Evolutionary conservation across 2,797 vertebrate species (phyloP), one percentile per base, ranked within the genome.

Genomic region (Brachyrhaphis roseni): DNA sequence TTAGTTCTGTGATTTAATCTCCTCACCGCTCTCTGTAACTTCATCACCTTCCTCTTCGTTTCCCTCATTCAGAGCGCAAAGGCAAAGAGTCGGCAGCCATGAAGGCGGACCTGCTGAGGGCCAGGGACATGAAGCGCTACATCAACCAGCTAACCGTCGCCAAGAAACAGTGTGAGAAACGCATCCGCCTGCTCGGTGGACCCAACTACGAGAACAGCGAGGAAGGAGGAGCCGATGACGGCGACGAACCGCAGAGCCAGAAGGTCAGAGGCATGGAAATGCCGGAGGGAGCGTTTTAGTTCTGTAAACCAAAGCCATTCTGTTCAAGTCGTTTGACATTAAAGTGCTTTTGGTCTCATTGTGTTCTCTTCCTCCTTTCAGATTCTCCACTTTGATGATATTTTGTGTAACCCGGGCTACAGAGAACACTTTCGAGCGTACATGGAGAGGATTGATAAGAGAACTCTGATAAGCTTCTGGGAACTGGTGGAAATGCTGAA

Each of bases 141-240:
- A 99, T 99, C 92, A 99, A 99, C 92, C 98, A 99, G 87, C 96
- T 99, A 87, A 98, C 98, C 0, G 98, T 99, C 86, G 98, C 98
- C 36, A 99, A 99, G 96, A 99, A 99, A 91, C 98, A 99, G 73
- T 98, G 98, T 34, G 98, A 99, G 94, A 99, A 99, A 90, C 95
- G 98, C 75, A 98, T 99, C 84, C 95, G 97, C 26, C 89, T 96
- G 4, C 93, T 99, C 8, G 98, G 98, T 18, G 98, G 98, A 8
- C 98, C 98, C 45, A 95, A 96, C 90, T 99, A 99, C 59, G 97
- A 98, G 84, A 97, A 96, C 84, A 93, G 90, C 5, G 94, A 94
- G 73, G 93, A 94, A 15, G 93, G 92, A 74, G 91, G 88, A 26
- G 73, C 66, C 7, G 98, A 99, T 0, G 98, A 99, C 39, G 89